A percentile compares a stretch with the other conserved stretches of the same genome.
phyloP scores from a whole-genome alignment of 2,888 invertebrate species.

The Tigriopus californicus region DNA sequence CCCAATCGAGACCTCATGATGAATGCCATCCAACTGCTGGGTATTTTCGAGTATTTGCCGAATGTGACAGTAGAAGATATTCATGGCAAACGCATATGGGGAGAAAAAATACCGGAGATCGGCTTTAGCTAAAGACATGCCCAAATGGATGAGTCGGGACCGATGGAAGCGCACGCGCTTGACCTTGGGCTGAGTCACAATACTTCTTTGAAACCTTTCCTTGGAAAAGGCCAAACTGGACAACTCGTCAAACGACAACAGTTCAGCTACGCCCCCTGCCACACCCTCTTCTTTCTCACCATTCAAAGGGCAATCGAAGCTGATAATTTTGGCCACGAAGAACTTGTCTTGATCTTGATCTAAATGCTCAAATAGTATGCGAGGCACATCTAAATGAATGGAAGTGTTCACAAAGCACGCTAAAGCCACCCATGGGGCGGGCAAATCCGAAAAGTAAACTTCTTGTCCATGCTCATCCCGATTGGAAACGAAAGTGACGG shows the following conservation, averaged over 20 bases:
- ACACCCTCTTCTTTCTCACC: neutral
- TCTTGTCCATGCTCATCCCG: neutral
- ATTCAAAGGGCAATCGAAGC: neutral
- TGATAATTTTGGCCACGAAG: neutral
- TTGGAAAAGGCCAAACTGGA: constrained; percentile 1
- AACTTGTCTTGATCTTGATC: neutral
- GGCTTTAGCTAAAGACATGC: neutral
- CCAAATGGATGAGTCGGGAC: neutral
- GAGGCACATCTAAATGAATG: neutral
- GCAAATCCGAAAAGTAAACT: no score
- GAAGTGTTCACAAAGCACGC: no score
- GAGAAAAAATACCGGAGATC: constrained; percentile 10
- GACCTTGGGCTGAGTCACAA: neutral
- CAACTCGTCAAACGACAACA: neutral
- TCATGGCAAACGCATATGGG: constrained; percentile 4
- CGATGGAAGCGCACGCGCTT: constrained; percentile 2
- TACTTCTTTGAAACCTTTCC: neutral
- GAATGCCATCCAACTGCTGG: neutral
- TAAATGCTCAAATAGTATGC: neutral
- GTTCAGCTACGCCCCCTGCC: constrained; percentile 3
- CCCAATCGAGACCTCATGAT: constrained; percentile 7
- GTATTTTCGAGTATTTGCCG: neutral
- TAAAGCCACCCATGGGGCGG: no score
- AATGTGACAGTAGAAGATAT: constrained; percentile 9
- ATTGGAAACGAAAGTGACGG: neutral